phyloP scores from a whole-genome alignment of 2,113 vertebrate genomes.

The Isurus oxyrinchus region DNA sequence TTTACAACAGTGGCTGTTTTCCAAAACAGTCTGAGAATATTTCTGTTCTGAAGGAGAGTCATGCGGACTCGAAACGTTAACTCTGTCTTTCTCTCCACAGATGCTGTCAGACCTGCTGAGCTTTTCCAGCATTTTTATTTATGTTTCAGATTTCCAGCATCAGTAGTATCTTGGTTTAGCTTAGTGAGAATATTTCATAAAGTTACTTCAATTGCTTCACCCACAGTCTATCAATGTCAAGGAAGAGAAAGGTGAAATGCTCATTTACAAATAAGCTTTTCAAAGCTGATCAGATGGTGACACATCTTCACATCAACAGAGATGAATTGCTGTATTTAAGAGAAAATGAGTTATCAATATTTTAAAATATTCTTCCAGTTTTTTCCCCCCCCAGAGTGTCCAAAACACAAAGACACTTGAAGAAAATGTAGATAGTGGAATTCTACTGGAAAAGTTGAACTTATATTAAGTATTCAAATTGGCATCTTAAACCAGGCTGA shows the following conservation, averaged over 20 bases:
- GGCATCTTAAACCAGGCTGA: background rate
- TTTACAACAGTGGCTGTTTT: background rate
- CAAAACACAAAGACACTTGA: background rate
- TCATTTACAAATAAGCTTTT: background rate
- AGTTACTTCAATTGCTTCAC: background rate
- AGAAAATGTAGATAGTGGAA: background rate
- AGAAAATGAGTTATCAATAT: background rate
- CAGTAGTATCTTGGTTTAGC: too few relatives aligned
- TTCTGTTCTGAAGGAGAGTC: too few relatives aligned
- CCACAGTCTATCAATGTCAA: background rate
- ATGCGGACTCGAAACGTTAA: too few relatives aligned
- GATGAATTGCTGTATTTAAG: background rate
- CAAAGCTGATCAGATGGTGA: background rate
- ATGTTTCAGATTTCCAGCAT: too few relatives aligned
- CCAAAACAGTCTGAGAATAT: background rate
- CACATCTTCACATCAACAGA: background rate
- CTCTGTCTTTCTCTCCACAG: too few relatives aligned
- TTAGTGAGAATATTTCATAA: background rate
- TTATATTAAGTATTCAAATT: background rate
- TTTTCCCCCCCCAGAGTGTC: background rate
- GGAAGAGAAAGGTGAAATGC: background rate
- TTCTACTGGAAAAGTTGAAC: background rate
- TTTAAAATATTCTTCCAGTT: background rate
- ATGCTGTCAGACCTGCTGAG: too few relatives aligned
- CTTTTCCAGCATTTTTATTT: too few relatives aligned